phyloP scores from a whole-genome alignment of 2,113 vertebrate genomes.

The Promerops cafer region DNA sequence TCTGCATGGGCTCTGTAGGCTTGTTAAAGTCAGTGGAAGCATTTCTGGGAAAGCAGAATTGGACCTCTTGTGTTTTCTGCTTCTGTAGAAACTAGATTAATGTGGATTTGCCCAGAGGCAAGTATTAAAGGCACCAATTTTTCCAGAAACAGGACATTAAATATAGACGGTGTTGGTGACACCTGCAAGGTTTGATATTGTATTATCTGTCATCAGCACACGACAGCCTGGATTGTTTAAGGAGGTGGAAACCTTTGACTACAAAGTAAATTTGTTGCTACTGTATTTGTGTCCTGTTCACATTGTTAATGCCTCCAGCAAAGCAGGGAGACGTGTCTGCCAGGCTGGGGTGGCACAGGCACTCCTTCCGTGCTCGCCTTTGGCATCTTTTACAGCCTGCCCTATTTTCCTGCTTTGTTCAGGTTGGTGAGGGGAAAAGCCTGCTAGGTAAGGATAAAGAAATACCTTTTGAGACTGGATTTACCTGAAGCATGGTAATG shows the following conservation, averaged over 20 bases:
- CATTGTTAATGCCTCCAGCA: neutral
- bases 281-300: neutral
- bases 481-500: neutral
- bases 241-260: neutral
- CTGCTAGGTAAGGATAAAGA: neutral
- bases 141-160: neutral
- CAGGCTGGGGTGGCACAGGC: neutral
- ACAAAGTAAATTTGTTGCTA: neutral
- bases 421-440: neutral
- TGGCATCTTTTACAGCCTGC: neutral
- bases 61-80: neutral
- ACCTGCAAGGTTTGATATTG: neutral
- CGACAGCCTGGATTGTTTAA: neutral
- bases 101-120: neutral
- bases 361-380: neutral
- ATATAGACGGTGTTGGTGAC: neutral
- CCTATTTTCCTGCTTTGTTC: neutral
- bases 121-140: neutral
- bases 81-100: neutral
- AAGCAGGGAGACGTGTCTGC: fast-evolving
- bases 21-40: neutral
- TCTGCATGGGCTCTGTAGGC: neutral
- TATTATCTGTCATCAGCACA: neutral
- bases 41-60: neutral
- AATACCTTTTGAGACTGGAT: neutral